Percentiles rank a stretch among this genome's conserved stretches.
These are phyloP conservation scores for Micoletzkya japonica DNA, from an alignment of 2,888 invertebrate species.

Conservation along the genomic window DNA sequence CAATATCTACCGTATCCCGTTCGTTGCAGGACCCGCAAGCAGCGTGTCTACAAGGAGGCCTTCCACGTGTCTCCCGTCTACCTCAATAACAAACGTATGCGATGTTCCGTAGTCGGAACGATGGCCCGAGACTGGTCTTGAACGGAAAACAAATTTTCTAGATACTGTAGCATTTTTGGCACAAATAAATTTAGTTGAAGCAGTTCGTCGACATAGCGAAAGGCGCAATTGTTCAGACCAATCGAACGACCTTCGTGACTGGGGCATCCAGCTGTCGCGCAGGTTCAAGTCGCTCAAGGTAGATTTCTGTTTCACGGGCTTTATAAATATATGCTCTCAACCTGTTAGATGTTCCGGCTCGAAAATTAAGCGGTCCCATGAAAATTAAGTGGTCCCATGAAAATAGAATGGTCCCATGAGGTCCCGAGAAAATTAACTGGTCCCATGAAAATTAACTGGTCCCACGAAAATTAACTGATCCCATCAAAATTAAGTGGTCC, in stretches of 20 bases:
- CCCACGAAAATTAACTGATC: too few relatives aligned
- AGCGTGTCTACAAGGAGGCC: conserved; percentile 23
- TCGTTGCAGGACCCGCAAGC: conserved; percentile 20
- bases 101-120: too few relatives aligned
- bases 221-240: conserved; percentile 7
- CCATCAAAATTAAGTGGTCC: too few relatives aligned
- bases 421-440: too few relatives aligned
- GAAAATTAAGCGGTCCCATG: too few relatives aligned
- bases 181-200: background rate
- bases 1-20: background rate
- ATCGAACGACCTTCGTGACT: conserved; percentile 73
- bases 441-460: too few relatives aligned
- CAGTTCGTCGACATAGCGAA: background rate
- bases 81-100: conserved; percentile 26
- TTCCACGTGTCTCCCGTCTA: conserved; percentile 24
- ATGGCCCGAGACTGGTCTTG: background rate
- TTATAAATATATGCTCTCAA: background rate
- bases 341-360: too few relatives aligned
- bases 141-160: background rate
- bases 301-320: conserved; percentile 65
- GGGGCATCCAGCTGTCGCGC: conserved; percentile 91
- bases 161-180: background rate
- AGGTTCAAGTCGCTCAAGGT: conserved; percentile 84
- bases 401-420: too few relatives aligned
- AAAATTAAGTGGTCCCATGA: too few relatives aligned